phyloP scores from a whole-genome alignment of 2,113 vertebrate species.

The Cairina moschata region DNA sequence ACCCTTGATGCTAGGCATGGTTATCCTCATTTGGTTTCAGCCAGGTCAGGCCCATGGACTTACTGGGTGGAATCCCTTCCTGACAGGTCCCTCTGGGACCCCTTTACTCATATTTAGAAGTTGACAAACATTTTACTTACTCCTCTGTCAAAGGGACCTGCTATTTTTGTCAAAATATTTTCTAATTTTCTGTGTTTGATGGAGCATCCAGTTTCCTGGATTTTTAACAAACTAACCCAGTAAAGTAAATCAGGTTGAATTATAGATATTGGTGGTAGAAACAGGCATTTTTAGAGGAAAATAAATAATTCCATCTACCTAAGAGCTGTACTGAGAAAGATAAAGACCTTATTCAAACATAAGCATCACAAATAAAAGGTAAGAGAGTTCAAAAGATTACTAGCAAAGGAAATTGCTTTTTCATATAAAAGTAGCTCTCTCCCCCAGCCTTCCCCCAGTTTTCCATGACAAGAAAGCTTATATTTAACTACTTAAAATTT shows the following conservation, averaged over 20 bases:
- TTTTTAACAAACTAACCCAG: not conserved
- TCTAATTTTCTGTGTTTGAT: not conserved
- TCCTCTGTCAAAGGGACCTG: not conserved
- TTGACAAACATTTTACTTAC: not conserved
- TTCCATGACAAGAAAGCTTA: not conserved
- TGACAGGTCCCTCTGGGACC: not conserved
- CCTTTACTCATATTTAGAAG: not conserved
- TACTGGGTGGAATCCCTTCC: not conserved
- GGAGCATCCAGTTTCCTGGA: not conserved
- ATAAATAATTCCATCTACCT: conserved; percentile 18
- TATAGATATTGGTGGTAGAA: not conserved
- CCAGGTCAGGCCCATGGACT: not conserved
- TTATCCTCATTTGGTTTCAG: not conserved
- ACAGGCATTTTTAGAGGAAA: conserved; percentile 11
- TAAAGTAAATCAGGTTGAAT: not conserved
- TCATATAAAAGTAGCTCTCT: not conserved
- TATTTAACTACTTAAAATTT: not conserved
- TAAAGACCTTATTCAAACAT: not conserved
- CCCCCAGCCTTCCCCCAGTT: not conserved
- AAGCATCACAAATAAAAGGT: not conserved
- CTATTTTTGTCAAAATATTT: not conserved
- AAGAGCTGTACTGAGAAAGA: not conserved
- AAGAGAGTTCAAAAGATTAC: conserved; percentile 9
- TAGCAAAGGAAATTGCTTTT: conserved; percentile 30
- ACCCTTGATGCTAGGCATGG: not conserved